A percentile compares a stretch with the other conserved stretches of the same genome.
These are phyloP conservation scores for Heterodera filipjevi DNA, from an alignment of 2,888 invertebrate genomes.

Conservation along the genomic window DNA sequence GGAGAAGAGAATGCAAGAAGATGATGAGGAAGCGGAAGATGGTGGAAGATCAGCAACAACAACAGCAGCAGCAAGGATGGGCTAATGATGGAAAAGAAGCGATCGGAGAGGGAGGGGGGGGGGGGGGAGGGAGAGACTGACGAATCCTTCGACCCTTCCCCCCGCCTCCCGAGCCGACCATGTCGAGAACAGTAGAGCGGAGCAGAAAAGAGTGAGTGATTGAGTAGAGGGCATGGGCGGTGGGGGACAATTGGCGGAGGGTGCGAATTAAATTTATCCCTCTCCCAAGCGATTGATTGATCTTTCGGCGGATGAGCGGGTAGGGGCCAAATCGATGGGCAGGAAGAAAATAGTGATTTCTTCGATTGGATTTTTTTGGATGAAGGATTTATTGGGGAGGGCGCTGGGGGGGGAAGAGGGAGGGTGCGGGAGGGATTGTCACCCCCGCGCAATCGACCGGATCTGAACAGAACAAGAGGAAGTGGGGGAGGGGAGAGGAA, in stretches of 20 bases:
- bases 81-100: too few species aligned
- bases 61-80: too few species aligned
- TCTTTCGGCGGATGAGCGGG: neutral
- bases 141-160: too few species aligned
- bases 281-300: conserved; percentile 1
- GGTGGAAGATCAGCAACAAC: too few species aligned
- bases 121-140: neutral
- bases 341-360: neutral
- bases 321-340: conserved; percentile 10
- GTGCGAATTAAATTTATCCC: conserved; percentile 4
- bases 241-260: neutral
- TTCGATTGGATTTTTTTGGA: too few species aligned
- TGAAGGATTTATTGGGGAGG: neutral
- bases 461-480: neutral
- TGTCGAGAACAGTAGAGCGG: neutral
- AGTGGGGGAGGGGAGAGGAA: neutral
- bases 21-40: neutral
- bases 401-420: neutral
- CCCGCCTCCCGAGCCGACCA: too few species aligned
- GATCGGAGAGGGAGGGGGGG: neutral
- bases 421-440: neutral
- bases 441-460: conserved; percentile 1
- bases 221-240: neutral
- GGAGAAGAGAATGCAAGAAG: neutral
- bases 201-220: neutral